Evolutionary conservation across 2,797 vertebrate genomes (phyloP).

Genomic region (Sparus aurata): DNA sequence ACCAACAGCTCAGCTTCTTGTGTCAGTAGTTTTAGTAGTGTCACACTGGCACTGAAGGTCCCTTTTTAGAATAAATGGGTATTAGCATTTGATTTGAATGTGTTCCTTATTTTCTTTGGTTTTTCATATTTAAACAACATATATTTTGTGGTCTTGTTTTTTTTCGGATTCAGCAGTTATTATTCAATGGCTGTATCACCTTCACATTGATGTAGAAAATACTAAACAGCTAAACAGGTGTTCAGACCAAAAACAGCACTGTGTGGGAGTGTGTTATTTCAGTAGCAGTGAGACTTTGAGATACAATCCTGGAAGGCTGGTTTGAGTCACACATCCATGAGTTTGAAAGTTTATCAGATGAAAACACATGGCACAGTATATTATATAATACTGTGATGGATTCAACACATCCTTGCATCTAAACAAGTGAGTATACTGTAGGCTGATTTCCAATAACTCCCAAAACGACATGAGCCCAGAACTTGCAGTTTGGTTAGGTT

Average conservation of each 20-base stretch:
- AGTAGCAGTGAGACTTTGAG: not conserved
- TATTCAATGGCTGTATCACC: not conserved
- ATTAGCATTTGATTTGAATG: conserved; percentile 6
- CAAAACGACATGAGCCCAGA: too few species aligned
- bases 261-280: not conserved
- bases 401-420: too few species aligned
- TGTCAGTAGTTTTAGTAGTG: conserved; percentile 16
- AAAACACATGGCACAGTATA: not conserved
- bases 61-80: not conserved
- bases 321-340: not conserved
- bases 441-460: too few species aligned
- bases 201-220: not conserved
- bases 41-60: conserved; percentile 1
- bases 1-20: conserved; percentile 31
- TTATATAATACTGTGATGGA: not conserved
- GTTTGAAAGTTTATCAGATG: not conserved
- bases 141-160: not conserved
- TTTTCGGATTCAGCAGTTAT: not conserved
- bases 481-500: too few species aligned
- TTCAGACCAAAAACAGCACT: not conserved
- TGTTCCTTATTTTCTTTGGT: not conserved
- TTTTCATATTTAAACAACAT: not conserved
- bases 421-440: too few species aligned
- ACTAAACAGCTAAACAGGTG: not conserved
- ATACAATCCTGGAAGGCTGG: not conserved